Evolutionary conservation across 2,797 vertebrate genomes (phyloP), one percentile per base, ranked within the genome.

Genomic region (Aulostomus chinensis): DNA sequence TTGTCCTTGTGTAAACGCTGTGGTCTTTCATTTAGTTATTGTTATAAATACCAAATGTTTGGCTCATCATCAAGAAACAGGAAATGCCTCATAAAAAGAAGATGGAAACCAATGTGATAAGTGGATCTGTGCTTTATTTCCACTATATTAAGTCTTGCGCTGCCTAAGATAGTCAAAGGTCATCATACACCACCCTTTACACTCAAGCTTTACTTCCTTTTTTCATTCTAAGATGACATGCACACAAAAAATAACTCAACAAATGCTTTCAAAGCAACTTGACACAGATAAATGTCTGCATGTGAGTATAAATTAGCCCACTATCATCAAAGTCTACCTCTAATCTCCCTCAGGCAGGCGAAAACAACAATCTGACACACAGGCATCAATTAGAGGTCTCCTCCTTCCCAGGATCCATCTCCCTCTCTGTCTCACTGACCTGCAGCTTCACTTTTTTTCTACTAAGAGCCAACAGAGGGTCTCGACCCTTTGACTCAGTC

Each of bases 401-500:
- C 51, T 52, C 28, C 56, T 49, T 26, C 35, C 48, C 33, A 34
- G 25, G 43, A 15, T 61, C 33, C 1, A 9, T 41, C 48, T 56
- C 29, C 33, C 36, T 58, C 15, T 42, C 20, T 25, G 48, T 14
- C 45, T n/a, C 39, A 39, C 47, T 68, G 76, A 68, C 46, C 34
- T 43, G 52, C 32, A 73, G 70, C 59, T 58, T 67, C 51, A 10
- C 39, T 28, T 72, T 69, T n/a, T 39, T 45, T 26, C 36, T 3
- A n/a, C 21, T 41, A 31, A 40, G 26, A 49, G 35, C 55, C 61
- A 12, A 16, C 30, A 12, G 20, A 5, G 50, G 75, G 79, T 79
- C 73, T n/a, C 34, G 58, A 84, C 82, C 83, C 54, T 65, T 63
- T 80, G 80, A 83, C 80, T 65, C 67, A 25, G 51, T 86, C 78